Base-by-base conservation (phyloP, 2,797 vertebrate genomes). In the Fistularia commersonii region DNA sequence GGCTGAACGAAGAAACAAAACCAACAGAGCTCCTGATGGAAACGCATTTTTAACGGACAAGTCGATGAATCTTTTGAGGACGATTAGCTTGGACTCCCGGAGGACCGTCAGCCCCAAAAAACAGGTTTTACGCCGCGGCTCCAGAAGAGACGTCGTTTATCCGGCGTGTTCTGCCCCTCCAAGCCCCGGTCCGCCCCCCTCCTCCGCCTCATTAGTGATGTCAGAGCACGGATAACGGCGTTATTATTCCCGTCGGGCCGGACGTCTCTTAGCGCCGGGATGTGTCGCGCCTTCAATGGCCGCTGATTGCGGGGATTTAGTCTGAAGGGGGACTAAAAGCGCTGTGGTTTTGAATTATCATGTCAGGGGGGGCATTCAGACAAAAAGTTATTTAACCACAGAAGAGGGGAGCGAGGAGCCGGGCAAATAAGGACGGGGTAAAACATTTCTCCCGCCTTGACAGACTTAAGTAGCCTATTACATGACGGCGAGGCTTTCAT, bases 391-490 rank as follows among this genome's bases (percentile, higher is more conserved):
- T 85, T 86, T 86, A 84, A 78, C 74, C 72, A 79, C 80, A 83
- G 69, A 84, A 78, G 64, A 78, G 41, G 55, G 53, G 46, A 61
- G 66, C 75, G 52, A 63, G 49, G 32, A 69, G 54, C 54, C 58
- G 47, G 67, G 67, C 74, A 76, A 80, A 88, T 85, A 80, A 70
- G 73, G 66, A 70, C 37, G 7, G 71, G 66, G 64, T 63, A 74
- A 80, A 79, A 79, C 74, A 81, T 71, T 71, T 74, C 81, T 73
- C 51, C 71, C 11, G 67, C 74, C 70, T 76, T 85, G 84, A 87
- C 83, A 83, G 89, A 76, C 77, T 78, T 85, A 87, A 89, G 82
- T 83, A 86, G 85, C 84, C 87, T 84, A 84, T 92, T 92, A 87
- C 73, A 81, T 76, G 74, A 87, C 68, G 60, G 56, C 50, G 67